Conservation (phyloP, 2,888 invertebrate genomes). For the Drosophila imparisetae region DNA sequence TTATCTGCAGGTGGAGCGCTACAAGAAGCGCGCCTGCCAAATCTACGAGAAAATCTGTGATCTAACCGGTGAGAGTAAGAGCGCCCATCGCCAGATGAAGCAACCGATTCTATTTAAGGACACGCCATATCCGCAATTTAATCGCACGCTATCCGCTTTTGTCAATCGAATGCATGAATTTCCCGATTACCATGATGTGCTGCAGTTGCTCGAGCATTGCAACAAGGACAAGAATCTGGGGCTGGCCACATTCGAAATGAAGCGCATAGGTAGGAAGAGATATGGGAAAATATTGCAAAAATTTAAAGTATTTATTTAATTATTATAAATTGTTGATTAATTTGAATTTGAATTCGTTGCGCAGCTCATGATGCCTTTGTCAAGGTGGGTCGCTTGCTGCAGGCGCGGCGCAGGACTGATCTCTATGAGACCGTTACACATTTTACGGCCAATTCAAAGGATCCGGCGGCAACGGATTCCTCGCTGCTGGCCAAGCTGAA, state of each 20-base stretch:
- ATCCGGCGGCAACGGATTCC: slow-evolving; percentile 87
- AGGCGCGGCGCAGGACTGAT: slow-evolving; percentile 88
- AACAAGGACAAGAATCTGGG: slow-evolving; percentile 81
- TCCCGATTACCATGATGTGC: slow-evolving; percentile 87
- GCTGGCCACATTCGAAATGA: slow-evolving; percentile 82
- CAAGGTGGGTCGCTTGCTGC: slow-evolving; percentile 88
- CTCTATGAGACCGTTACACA: slow-evolving; percentile 87
- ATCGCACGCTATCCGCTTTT: slow-evolving; percentile 82
- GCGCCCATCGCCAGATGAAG: slow-evolving; percentile 82
- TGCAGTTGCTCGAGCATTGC: slow-evolving; percentile 83
- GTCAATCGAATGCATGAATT: slow-evolving; percentile 84
- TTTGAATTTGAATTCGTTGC: slow-evolving; percentile 18
- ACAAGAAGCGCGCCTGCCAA: slow-evolving; percentile 84
- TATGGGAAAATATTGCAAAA: not conserved
- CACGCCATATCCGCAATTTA: slow-evolving; percentile 82
- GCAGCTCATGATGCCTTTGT: slow-evolving; percentile 88
- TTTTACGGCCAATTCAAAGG: slow-evolving; percentile 85
- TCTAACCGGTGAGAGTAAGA: slow-evolving; percentile 86
- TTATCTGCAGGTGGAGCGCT: slow-evolving; percentile 88
- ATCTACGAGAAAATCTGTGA: slow-evolving; percentile 88
- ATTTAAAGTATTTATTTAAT: not conserved
- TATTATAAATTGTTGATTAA: not conserved
- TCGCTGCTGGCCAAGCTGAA: slow-evolving; percentile 86
- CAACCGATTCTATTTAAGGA: slow-evolving; percentile 84
- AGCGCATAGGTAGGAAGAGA: slow-evolving; percentile 80